Base-by-base conservation (phyloP, 53 echinoderm and acorn worm species). In the Holothuria leucospilota region DNA sequence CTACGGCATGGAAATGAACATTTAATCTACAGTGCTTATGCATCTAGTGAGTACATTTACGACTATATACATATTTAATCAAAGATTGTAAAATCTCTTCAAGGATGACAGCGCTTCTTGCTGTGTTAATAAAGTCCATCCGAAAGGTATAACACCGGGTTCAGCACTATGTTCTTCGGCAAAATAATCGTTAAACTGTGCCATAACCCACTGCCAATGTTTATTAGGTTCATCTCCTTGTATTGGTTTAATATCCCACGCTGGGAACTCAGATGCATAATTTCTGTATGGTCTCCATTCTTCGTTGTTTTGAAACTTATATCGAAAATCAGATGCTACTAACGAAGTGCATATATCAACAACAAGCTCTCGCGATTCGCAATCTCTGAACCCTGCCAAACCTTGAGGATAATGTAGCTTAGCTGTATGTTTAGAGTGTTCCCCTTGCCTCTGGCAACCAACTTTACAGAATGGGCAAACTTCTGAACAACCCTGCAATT, bases 201-300 rank as follows among this genome's bases (percentile, higher is more conserved):
- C 58, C 78, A 78, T 78, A 11, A 78, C 78, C 78, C 78, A 78
- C 2, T 78, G 40, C 78, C 78, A 78, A 29, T 78, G 49, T 20
- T 78, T 24, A 20, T 8, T 25, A 11, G 78, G 78, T 13, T 49
- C 7, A n/a, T 52, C 53, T 24, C 26, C 51, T 14, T 24, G 27
- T 9, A 53, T 29, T 12, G 78, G 51, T 42, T 40, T 12, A 20
- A 78, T 78, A 53, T 78, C 78, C 78, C 78, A 78, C 9, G 8
- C 8, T 24, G 78, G 78, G 27, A 78, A 78, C 27, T 78, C 53
- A 16, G 58, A 49, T 24, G 12, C 6, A 58, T 78, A 78, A 8
- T 78, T 6, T 25, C 49, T 52, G 78, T 52, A 78, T 15, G 78
- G 78, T 20, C 53, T 78, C 0, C 5, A 78, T 29, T 78, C 49